Evolutionary conservation across 2,888 invertebrate genomes (phyloP).

Genomic region (Nomada hirtipes): DNA sequence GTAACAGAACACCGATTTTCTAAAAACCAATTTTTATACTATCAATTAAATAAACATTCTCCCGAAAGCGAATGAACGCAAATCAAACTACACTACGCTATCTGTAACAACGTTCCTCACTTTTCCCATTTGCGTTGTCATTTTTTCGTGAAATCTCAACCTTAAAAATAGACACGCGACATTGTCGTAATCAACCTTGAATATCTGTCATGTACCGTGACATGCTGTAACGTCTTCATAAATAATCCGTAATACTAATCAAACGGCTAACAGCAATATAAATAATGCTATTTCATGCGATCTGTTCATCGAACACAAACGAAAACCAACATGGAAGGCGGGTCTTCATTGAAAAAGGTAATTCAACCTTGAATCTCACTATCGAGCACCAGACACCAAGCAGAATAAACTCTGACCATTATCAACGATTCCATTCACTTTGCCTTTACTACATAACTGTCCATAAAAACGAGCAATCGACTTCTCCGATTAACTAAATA

Average conservation of each 20-base stretch:
- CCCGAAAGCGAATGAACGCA: constrained; percentile 19
- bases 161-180: not conserved
- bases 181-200: not conserved
- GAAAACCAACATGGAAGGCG: not conserved
- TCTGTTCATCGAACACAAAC: not conserved
- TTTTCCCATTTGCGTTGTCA: constrained; percentile 1
- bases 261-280: not conserved
- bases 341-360: no score
- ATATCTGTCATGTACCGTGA: not conserved
- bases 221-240: not conserved
- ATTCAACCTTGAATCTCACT: not conserved
- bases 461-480: no score
- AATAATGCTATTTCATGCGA: not conserved
- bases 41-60: constrained; percentile 34
- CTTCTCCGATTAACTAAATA: no score
- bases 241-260: constrained; percentile 2
- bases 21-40: not conserved
- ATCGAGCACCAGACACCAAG: not conserved
- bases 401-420: not conserved
- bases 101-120: constrained; percentile 10
- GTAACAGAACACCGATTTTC: not conserved
- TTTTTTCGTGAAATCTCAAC: not conserved
- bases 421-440: not conserved
- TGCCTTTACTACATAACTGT: no score
- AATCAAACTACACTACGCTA: constrained; percentile 27